Percentiles rank a stretch among this genome's conserved stretches.
Conservation (phyloP, 1,140 invertebrate genomes). For the Cheumatopsyche charites region DNA sequence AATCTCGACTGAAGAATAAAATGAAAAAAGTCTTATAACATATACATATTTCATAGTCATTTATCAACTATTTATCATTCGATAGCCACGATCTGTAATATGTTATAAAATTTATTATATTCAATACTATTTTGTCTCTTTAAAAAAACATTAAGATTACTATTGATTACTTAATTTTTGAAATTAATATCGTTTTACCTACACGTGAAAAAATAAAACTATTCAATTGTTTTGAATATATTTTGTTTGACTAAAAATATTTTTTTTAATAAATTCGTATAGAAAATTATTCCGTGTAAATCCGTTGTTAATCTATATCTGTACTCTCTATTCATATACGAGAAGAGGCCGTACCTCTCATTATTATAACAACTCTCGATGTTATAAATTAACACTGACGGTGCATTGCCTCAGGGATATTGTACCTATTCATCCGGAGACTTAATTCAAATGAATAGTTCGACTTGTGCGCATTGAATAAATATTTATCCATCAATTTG, state of each 20-base stretch:
- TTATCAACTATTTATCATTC: conserved; percentile 45
- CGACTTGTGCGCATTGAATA: conserved; percentile 34
- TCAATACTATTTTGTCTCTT: too few species aligned
- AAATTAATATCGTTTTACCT: too few species aligned
- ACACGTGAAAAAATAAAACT: too few species aligned
- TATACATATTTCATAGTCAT: conserved; percentile 44
- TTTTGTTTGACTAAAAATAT: too few species aligned
- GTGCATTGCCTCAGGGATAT: conserved; percentile 33
- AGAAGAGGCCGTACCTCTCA: conserved; percentile 14
- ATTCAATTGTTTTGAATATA: too few species aligned
- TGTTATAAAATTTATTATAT: too few species aligned
- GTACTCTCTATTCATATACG: too few species aligned
- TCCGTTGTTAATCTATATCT: too few species aligned
- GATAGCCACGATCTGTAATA: conserved; percentile 39
- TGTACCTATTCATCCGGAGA: conserved; percentile 31
- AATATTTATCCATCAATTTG: conserved; percentile 41
- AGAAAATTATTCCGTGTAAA: neutral
- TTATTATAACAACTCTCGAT: conserved; percentile 37
- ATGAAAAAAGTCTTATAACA: conserved; percentile 32
- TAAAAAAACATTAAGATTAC: too few species aligned
- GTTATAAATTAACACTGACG: conserved; percentile 41
- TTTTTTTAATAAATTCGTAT: neutral
- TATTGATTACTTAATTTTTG: too few species aligned
- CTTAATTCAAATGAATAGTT: conserved; percentile 44
- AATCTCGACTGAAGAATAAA: conserved; percentile 26